Conservation (phyloP, 1,140 invertebrate species). For the Cydia splendana region DNA sequence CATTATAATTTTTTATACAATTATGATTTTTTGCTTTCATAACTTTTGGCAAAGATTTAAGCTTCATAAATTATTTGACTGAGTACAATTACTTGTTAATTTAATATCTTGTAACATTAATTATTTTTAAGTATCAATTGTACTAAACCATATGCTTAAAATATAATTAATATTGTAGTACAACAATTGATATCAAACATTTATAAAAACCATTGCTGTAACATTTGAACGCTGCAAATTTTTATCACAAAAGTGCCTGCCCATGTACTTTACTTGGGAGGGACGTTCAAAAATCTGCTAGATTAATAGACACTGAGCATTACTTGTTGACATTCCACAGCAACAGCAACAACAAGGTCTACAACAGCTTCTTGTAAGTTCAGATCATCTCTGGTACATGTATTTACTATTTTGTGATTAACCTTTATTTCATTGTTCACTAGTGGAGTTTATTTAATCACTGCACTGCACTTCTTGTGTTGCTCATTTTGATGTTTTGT, state of each 20-base stretch:
- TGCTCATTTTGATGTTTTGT: neutral
- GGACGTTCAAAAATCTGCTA: neutral
- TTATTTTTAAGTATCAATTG: no score
- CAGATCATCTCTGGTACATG: conserved; percentile 59
- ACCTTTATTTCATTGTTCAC: conserved; percentile 44
- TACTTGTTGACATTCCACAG: conserved; percentile 63
- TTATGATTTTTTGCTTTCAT: conserved; percentile 32
- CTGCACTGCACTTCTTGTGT: conserved; percentile 2
- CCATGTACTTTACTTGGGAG: neutral
- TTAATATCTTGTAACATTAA: no score
- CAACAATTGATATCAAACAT: neutral
- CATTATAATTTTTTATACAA: conserved; percentile 26
- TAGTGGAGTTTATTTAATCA: neutral
- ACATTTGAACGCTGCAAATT: neutral
- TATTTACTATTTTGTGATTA: conserved; percentile 75
- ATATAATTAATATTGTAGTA: neutral
- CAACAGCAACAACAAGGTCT: conserved; percentile 83
- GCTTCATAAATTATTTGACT: no score
- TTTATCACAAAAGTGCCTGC: no score
- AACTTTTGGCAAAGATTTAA: neutral
- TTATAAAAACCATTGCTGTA: neutral
- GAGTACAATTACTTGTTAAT: no score
- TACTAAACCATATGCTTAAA: no score
- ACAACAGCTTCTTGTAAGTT: conserved; percentile 84
- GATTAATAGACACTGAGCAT: neutral